Conservation (phyloP, 2,113 vertebrate species). For the Charadrius vociferus region DNA sequence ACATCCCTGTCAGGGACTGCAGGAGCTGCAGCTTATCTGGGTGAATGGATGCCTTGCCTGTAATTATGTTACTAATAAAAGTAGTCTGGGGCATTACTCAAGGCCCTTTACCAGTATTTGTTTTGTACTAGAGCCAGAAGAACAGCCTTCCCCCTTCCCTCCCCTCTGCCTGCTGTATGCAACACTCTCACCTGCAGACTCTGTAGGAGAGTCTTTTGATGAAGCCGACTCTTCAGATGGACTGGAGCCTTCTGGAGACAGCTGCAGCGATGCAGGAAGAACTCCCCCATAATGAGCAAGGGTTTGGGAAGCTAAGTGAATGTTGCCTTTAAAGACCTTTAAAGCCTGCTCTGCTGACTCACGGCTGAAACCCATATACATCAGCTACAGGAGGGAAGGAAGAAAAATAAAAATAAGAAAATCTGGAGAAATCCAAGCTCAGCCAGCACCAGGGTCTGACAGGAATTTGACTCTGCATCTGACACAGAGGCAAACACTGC, state of each 20-base stretch:
- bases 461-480: not conserved
- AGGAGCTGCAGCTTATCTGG: not conserved
- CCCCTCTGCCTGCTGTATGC: too few species aligned
- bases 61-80: not conserved
- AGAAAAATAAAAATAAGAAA: not conserved
- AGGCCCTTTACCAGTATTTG: not conserved
- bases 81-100: not conserved
- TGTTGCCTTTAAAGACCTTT: conserved; percentile 79
- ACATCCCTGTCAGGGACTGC: not conserved
- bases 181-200: conserved; percentile 73
- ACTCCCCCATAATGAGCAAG: conserved; percentile 83
- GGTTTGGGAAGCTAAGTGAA: conserved; percentile 85
- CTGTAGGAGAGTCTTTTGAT: conserved; percentile 61
- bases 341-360: conserved; percentile 77
- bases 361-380: conserved; percentile 85
- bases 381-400: conserved; percentile 66
- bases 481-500: not conserved
- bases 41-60: not conserved
- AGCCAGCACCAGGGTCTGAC: not conserved
- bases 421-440: not conserved
- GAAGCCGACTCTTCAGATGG: conserved; percentile 79
- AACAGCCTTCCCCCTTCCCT: not conserved
- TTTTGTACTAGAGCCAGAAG: not conserved
- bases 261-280: conserved; percentile 75
- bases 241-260: conserved; percentile 51